A percentile compares a stretch with the other conserved stretches of the same genome.
Evolutionary conservation across 2,888 invertebrate species (phyloP).

Genomic region (Apamea sordens): DNA sequence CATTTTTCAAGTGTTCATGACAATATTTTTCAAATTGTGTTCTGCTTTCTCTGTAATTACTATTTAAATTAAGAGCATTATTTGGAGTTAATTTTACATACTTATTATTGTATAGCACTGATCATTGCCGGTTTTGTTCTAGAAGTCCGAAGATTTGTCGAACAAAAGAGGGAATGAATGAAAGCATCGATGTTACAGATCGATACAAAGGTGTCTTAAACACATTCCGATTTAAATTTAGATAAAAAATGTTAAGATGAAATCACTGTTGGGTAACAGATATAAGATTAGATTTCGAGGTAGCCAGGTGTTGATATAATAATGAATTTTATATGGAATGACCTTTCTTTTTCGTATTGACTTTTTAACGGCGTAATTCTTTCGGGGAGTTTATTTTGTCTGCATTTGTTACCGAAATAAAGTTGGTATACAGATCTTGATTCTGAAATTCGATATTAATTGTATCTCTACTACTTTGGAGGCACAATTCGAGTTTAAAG

Average conservation of each 20-base stretch:
- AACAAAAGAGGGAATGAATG: conserved; percentile 28
- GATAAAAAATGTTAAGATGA: conserved; percentile 68
- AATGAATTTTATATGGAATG: conserved; percentile 69
- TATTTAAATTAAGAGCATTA: conserved; percentile 64
- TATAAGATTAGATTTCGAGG: conserved; percentile 70
- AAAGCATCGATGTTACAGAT: conserved; percentile 57
- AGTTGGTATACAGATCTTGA: conserved; percentile 44
- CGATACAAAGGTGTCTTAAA: conserved; percentile 68
- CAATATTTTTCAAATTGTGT: conserved; percentile 53
- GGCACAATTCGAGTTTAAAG: conserved; percentile 9
- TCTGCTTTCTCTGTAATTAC: conserved; percentile 62
- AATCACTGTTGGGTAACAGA: conserved; percentile 64
- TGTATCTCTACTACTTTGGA: conserved; percentile 5
- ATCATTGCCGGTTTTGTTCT: conserved; percentile 26
- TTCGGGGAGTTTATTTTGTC: conserved; percentile 68
- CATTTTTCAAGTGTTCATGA: conserved; percentile 36
- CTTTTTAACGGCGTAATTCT: conserved; percentile 71
- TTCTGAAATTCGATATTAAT: conserved; percentile 59
- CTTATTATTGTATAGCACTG: conserved; percentile 16
- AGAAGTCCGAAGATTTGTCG: accelerated
- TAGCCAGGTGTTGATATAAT: conserved; percentile 70
- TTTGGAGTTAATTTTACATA: conserved; percentile 30
- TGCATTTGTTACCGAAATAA: conserved; percentile 7
- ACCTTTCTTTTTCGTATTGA: conserved; percentile 61
- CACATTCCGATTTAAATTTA: conserved; percentile 70